Conservation (phyloP, 2,888 invertebrate species). For the Ormyrus labotus region DNA sequence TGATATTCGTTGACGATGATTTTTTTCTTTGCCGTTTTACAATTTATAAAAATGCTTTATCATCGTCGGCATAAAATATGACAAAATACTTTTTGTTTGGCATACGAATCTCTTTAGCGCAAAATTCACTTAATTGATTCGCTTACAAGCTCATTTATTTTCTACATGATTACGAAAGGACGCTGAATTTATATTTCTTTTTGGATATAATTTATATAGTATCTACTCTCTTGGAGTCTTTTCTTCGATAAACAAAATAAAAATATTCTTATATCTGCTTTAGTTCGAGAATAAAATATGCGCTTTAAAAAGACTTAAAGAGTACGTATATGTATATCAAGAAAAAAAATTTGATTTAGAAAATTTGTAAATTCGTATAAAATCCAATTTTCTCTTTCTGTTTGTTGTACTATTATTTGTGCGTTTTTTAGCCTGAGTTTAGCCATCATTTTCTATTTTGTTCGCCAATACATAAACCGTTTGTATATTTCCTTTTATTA, state of each 20-base stretch:
- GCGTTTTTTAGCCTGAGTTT: slow-evolving; percentile 29
- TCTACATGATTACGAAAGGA: slow-evolving; percentile 44
- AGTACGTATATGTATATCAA: slow-evolving; percentile 1
- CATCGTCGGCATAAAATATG: slow-evolving; percentile 54
- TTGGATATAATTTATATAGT: slow-evolving; percentile 34
- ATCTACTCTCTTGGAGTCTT: slow-evolving; percentile 29
- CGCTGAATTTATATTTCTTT: slow-evolving; percentile 25
- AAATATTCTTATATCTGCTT: neutral
- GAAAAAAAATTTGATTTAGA: slow-evolving; percentile 45
- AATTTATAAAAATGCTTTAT: slow-evolving; percentile 43
- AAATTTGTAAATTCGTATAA: slow-evolving; percentile 40
- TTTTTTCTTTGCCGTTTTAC: slow-evolving; percentile 28
- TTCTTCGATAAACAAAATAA: slow-evolving; percentile 33
- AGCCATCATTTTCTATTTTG: slow-evolving; percentile 30
- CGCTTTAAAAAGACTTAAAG: neutral
- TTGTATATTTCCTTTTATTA: slow-evolving; percentile 45
- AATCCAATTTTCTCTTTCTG: slow-evolving; percentile 40
- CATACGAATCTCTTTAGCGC: slow-evolving; percentile 54
- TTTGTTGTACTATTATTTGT: slow-evolving; percentile 57
- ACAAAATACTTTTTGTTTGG: slow-evolving; percentile 61
- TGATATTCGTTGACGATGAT: slow-evolving; percentile 33
- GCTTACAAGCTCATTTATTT: slow-evolving; percentile 50
- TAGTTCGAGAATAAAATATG: too few species aligned
- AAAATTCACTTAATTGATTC: slow-evolving; percentile 37
- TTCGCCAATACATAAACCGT: slow-evolving; percentile 40